Conservation (phyloP, 2,797 vertebrate species). For the Parauchenoglanis ngamensis region DNA sequence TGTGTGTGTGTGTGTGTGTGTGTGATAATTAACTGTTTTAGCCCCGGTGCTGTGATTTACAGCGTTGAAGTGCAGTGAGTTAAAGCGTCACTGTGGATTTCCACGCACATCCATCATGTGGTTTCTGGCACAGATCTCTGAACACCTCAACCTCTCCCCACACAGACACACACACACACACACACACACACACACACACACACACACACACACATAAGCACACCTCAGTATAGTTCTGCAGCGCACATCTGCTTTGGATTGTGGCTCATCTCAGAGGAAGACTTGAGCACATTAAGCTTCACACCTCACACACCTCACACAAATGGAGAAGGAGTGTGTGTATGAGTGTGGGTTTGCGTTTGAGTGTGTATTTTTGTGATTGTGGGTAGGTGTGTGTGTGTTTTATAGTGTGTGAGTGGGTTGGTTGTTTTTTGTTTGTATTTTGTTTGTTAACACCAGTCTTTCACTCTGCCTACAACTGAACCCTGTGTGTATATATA, state of each 20-base stretch:
- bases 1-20: neutral
- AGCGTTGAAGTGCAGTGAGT: slow-evolving; percentile 81
- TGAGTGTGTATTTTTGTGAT: too few relatives aligned
- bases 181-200: slow-evolving; percentile 15
- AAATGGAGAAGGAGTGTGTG: neutral
- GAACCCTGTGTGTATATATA: too few relatives aligned
- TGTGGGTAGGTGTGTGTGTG: too few relatives aligned
- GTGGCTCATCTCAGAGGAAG: neutral
- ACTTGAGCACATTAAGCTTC: neutral
- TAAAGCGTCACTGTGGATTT: slow-evolving; percentile 86
- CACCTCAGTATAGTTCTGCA: neutral
- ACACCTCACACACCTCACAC: neutral
- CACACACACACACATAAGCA: slow-evolving; percentile 10
- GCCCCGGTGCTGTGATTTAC: slow-evolving; percentile 79
- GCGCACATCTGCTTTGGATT: slow-evolving; percentile 8
- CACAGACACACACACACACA: slow-evolving; percentile 23
- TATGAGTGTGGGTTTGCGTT: neutral
- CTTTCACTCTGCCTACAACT: too few relatives aligned
- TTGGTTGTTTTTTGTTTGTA: neutral
- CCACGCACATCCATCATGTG: slow-evolving; percentile 86
- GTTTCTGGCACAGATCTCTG: slow-evolving; percentile 83
- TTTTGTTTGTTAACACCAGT: too few relatives aligned
- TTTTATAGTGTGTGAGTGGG: neutral
- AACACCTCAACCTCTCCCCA: slow-evolving; percentile 72
- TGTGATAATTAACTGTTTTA: neutral